Percentiles rank a stretch among this genome's conserved stretches.
These are phyloP conservation scores for Heteronetta atricapilla DNA, from an alignment of 2,113 vertebrate species.

Conservation along the genomic window DNA sequence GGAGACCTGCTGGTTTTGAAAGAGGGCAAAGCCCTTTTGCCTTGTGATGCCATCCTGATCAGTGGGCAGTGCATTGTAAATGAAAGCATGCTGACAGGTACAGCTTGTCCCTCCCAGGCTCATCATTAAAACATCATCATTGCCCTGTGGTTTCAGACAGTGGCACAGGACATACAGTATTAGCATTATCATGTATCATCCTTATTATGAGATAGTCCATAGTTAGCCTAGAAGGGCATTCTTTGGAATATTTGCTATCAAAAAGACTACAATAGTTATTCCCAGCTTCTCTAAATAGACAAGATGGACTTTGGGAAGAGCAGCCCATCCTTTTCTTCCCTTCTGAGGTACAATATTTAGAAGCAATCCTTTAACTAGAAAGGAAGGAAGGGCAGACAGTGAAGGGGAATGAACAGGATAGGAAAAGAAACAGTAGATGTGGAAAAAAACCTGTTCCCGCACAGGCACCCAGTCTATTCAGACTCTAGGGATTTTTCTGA, in stretches of 20 bases:
- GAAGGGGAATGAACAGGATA: neutral
- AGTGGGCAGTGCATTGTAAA: slow-evolving; percentile 78
- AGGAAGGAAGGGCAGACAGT: neutral
- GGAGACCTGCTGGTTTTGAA: slow-evolving; percentile 78
- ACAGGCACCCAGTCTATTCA: neutral
- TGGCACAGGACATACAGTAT: neutral
- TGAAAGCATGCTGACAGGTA: slow-evolving; percentile 85
- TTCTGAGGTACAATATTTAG: neutral
- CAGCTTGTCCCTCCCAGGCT: neutral
- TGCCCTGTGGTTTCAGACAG: neutral
- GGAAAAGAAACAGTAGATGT: neutral
- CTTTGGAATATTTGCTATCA: neutral
- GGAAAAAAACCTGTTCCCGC: neutral
- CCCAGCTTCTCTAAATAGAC: neutral
- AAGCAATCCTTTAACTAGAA: neutral
- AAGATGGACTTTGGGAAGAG: neutral
- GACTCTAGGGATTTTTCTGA: neutral
- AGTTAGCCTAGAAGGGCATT: neutral
- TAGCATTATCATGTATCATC: neutral
- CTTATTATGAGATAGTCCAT: neutral
- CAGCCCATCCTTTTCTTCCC: neutral
- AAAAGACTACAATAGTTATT: neutral
- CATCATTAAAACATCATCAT: neutral
- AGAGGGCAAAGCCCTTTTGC: slow-evolving; percentile 69
- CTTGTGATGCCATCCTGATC: slow-evolving; percentile 80